Percentiles rank a stretch among this genome's conserved stretches.
These are phyloP conservation scores for Argyrosomus regius DNA, from an alignment of 2,797 vertebrate genomes.

Conservation along the genomic window DNA sequence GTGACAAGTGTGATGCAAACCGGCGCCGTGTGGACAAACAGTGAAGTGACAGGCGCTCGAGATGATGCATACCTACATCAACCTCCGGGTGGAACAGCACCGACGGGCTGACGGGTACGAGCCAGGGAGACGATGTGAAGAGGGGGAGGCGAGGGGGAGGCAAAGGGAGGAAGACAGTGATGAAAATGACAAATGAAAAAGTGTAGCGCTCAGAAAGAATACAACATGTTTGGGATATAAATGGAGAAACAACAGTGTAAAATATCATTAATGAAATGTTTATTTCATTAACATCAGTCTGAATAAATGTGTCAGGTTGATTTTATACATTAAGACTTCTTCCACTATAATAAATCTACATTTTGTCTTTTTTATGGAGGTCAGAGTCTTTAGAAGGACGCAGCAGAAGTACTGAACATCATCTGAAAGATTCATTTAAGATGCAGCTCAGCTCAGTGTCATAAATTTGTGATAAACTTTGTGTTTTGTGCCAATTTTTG, in stretches of 20 bases:
- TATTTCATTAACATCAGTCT: not conserved
- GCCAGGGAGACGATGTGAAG: not conserved
- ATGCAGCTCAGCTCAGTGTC: no score
- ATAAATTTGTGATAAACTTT: no score
- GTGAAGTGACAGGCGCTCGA: slow-evolving; percentile 26
- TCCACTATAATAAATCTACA: no score
- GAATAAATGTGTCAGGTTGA: not conserved
- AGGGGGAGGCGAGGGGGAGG: not conserved
- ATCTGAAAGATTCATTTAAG: no score
- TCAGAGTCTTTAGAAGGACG: no score
- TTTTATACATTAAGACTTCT: no score
- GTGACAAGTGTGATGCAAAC: slow-evolving; percentile 42
- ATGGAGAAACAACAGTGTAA: not conserved
- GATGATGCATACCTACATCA: slow-evolving; percentile 27
- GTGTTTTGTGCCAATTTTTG: no score
- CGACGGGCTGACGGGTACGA: not conserved
- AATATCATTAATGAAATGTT: not conserved
- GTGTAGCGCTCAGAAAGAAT: not conserved
- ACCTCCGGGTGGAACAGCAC: not conserved
- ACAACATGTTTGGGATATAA: slow-evolving; percentile 9
- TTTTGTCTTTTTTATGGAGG: no score
- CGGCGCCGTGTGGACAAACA: not conserved
- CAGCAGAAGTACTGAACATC: no score
- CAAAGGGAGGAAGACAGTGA: not conserved
- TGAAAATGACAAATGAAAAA: slow-evolving; percentile 37